These are phyloP conservation scores for Tiliacea citrago DNA, from an alignment of 2,888 invertebrate genomes.

Conservation along the genomic window DNA sequence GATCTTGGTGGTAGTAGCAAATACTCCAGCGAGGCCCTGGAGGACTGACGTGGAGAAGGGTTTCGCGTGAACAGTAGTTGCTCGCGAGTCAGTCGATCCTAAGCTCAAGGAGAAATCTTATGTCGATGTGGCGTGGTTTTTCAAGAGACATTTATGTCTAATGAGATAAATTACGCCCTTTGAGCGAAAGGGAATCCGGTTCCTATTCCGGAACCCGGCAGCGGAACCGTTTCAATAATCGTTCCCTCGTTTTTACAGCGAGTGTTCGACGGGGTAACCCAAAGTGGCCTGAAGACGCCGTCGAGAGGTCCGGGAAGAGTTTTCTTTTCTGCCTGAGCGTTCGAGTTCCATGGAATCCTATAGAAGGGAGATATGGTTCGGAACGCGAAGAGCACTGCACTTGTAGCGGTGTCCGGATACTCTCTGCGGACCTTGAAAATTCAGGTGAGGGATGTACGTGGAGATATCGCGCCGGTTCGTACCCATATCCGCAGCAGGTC, in stretches of 20 bases:
- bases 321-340: constrained; percentile 75
- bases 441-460: constrained; percentile 78
- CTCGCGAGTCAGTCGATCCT: constrained; percentile 90
- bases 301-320: constrained; percentile 92
- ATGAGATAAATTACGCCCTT: constrained; percentile 76
- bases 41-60: constrained; percentile 91
- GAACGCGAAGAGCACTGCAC: constrained; percentile 80
- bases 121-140: constrained; percentile 79
- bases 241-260: constrained; percentile 75
- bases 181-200: constrained; percentile 90
- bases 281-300: constrained; percentile 77
- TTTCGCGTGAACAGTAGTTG: constrained; percentile 88
- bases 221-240: constrained; percentile 87
- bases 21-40: constrained; percentile 84
- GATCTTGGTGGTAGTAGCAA: constrained; percentile 3
- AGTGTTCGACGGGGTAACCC: constrained; percentile 79
- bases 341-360: constrained; percentile 87
- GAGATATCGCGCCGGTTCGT: constrained; percentile 87
- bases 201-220: constrained; percentile 91
- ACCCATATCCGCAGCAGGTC: constrained; percentile 94
- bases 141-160: not conserved
- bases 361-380: constrained; percentile 89
- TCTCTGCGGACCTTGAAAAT: constrained; percentile 81
- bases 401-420: constrained; percentile 76
- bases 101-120: constrained; percentile 89